A percentile compares a stretch with the other conserved stretches of the same genome.
Conservation (phyloP, 2,888 invertebrate species). For the Halictus quadricinctus region DNA sequence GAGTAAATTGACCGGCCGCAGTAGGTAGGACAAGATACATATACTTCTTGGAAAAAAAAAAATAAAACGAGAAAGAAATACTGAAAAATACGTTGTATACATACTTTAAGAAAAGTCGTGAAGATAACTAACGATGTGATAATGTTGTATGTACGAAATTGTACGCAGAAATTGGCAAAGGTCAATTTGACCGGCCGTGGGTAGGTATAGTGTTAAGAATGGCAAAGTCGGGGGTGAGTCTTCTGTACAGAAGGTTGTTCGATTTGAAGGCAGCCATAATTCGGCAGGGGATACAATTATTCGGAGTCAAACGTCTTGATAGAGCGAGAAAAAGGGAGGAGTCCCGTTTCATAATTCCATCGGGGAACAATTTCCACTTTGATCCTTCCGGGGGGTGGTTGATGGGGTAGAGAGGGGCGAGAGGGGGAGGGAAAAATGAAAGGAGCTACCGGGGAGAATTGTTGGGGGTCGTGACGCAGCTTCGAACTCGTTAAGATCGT, state of each 20-base stretch:
- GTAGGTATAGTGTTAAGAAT: neutral
- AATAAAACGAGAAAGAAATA: no score
- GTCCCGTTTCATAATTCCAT: conserved; percentile 41
- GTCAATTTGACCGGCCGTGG: no score
- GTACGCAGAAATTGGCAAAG: no score
- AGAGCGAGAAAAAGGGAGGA: neutral
- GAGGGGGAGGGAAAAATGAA: conserved; percentile 27
- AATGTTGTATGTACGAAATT: no score
- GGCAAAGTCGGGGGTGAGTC: neutral
- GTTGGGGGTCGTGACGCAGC: conserved; percentile 48
- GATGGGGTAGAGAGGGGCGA: neutral
- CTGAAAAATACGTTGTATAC: no score
- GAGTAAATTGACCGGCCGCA: no score
- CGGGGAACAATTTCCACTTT: conserved; percentile 58
- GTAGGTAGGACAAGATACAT: no score
- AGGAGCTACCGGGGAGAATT: conserved; percentile 41
- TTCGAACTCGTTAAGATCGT: conserved; percentile 71
- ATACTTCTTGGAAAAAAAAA: no score
- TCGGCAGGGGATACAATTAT: conserved; percentile 8
- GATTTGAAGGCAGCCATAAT: neutral
- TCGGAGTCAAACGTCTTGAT: neutral
- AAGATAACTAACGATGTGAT: no score
- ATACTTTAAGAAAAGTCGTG: no score
- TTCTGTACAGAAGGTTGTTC: neutral
- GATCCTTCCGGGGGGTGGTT: conserved; percentile 31